Evolutionary conservation across 2,888 invertebrate species (phyloP).

Genomic region (Helobdella robusta): DNA sequence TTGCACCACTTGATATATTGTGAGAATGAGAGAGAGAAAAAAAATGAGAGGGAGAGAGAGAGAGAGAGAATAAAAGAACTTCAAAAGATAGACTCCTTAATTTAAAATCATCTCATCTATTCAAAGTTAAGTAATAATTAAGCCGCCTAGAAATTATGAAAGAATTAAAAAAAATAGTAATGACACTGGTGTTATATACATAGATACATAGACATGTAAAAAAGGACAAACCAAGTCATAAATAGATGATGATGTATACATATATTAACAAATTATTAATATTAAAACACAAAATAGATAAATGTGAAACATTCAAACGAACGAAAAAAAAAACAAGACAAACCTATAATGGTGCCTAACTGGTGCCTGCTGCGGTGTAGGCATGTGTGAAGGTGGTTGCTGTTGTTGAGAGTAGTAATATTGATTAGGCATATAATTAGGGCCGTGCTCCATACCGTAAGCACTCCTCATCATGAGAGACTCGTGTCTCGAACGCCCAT

Average conservation of each 20-base stretch:
- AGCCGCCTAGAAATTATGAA: no score
- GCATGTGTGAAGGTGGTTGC: not conserved
- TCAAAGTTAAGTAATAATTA: no score
- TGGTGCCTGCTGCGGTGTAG: not conserved
- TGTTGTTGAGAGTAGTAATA: conserved; percentile 20
- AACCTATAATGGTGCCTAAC: conserved; percentile 13
- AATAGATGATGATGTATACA: not conserved
- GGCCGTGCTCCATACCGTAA: conserved; percentile 17
- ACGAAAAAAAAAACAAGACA: not conserved
- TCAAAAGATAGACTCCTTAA: no score
- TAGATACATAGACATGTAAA: no score
- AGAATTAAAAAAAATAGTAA: no score
- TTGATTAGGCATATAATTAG: conserved; percentile 15
- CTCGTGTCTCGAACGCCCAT: not conserved
- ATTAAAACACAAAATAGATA: not conserved
- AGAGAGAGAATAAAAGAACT: no score
- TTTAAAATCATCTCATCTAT: no score
- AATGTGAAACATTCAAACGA: not conserved
- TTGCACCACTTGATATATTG: no score
- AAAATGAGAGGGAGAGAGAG: no score
- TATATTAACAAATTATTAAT: not conserved
- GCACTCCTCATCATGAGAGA: conserved; percentile 24
- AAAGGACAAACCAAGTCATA: no score
- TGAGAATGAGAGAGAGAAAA: no score
- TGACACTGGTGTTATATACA: no score